phyloP scores from a whole-genome alignment of 1,140 invertebrate genomes.

The Aphis gossypii region DNA sequence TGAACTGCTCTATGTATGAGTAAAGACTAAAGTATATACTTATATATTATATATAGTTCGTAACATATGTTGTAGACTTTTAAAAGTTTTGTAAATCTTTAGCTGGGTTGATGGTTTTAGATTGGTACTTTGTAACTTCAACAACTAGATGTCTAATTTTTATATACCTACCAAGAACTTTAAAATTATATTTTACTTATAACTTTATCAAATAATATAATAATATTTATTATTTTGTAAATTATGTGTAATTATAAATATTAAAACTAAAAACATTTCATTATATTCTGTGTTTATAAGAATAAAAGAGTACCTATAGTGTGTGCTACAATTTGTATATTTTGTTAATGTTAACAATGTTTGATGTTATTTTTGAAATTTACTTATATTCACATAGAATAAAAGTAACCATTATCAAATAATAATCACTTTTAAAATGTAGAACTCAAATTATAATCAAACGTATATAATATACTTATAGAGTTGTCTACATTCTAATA shows the following conservation, averaged over 20 bases:
- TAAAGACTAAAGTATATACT: not conserved
- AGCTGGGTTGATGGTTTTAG: not conserved
- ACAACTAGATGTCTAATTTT: not conserved
- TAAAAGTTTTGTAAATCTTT: constrained; percentile 29
- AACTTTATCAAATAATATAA: not conserved
- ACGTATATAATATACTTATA: no score
- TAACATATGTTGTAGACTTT: not conserved
- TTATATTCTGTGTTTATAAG: not conserved
- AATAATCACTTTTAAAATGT: not conserved
- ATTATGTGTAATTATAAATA: not conserved
- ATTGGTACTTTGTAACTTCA: constrained; percentile 6
- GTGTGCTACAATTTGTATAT: not conserved
- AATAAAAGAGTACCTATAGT: not conserved
- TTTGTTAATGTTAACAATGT: not conserved
- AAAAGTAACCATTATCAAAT: not conserved
- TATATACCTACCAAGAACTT: not conserved
- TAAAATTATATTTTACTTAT: not conserved
- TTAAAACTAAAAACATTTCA: not conserved
- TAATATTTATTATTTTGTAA: not conserved
- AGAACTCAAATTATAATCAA: not conserved
- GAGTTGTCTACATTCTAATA: not conserved
- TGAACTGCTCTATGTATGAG: not conserved
- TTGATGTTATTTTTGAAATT: not conserved
- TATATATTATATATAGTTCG: not conserved
- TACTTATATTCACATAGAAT: not conserved